Percentiles rank a stretch among this genome's conserved stretches.
Evolutionary conservation across 2,888 invertebrate species (phyloP).

Genomic region (Stenichneumon culpator): DNA sequence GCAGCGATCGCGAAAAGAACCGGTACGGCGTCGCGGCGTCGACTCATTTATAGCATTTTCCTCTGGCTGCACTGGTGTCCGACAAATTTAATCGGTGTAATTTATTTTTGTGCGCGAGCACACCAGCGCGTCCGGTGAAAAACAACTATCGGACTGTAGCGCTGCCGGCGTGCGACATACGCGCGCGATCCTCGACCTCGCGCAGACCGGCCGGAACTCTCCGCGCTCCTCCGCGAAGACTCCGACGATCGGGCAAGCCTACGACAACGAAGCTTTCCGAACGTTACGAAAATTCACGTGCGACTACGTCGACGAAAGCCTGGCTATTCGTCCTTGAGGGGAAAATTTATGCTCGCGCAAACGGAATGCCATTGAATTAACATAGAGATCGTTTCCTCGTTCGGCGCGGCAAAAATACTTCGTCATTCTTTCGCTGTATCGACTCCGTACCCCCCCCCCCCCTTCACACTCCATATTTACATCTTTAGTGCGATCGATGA

Average conservation of each 20-base stretch:
- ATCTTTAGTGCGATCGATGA: not conserved
- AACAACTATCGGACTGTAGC: not conserved
- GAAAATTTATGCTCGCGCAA: constrained; percentile 52
- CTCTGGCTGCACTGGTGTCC: not conserved
- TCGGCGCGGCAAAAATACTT: constrained; percentile 18
- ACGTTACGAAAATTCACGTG: not conserved
- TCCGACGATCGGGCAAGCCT: not conserved
- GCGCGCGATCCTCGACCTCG: constrained; percentile 13
- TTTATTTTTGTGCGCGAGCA: not conserved
- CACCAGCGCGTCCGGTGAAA: not conserved
- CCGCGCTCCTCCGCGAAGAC: not conserved
- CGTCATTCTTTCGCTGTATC: constrained; percentile 27
- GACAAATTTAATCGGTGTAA: not conserved
- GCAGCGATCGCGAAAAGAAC: constrained; percentile 8
- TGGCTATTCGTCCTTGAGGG: constrained; percentile 54
- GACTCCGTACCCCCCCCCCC: not conserved
- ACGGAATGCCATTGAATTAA: constrained; percentile 54
- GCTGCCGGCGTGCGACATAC: not conserved
- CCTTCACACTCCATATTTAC: not conserved
- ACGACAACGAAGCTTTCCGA: constrained; percentile 33
- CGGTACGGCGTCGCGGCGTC: constrained; percentile 14
- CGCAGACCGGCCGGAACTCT: not conserved
- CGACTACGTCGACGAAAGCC: constrained; percentile 20
- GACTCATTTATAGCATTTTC: constrained; percentile 29
- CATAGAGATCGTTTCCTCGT: constrained; percentile 59